Conservation (phyloP, 2,797 vertebrate species). For the Liasis olivaceus region DNA sequence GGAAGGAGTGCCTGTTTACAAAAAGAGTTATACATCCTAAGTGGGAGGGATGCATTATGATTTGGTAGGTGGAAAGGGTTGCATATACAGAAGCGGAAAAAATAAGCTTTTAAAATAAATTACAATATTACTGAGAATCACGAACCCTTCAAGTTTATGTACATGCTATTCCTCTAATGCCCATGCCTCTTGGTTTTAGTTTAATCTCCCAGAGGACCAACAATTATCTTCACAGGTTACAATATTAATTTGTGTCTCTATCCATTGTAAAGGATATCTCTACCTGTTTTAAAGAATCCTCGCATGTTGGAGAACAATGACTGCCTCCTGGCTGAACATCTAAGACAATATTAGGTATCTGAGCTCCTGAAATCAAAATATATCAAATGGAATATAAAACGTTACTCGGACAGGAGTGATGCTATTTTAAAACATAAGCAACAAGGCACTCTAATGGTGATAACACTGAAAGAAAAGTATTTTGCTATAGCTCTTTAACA, state of each 20-base stretch:
- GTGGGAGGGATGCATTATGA: background rate
- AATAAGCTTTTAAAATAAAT: background rate
- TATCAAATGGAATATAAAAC: slow-evolving; percentile 28
- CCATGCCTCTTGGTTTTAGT: background rate
- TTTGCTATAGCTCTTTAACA: background rate
- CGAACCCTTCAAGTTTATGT: background rate
- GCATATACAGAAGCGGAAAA: background rate
- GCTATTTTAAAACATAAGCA: background rate
- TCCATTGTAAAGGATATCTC: background rate
- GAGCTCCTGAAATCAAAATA: slow-evolving; percentile 67
- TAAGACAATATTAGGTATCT: slow-evolving; percentile 80
- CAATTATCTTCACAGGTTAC: background rate
- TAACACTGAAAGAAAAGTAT: background rate
- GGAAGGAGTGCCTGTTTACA: background rate
- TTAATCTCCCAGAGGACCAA: background rate
- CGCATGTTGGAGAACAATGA: slow-evolving; percentile 84
- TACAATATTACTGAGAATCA: background rate
- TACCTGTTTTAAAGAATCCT: slow-evolving; percentile 86
- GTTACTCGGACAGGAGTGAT: background rate
- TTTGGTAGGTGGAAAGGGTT: background rate
- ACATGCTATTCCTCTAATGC: background rate
- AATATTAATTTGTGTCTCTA: background rate
- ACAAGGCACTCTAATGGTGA: background rate
- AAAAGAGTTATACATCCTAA: background rate
- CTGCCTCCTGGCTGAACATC: slow-evolving; percentile 83